Percentiles rank a stretch among this genome's conserved stretches.
These are phyloP conservation scores for Helicolenus hilgendorfi DNA, from an alignment of 2,797 vertebrate genomes.

Conservation along the genomic window DNA sequence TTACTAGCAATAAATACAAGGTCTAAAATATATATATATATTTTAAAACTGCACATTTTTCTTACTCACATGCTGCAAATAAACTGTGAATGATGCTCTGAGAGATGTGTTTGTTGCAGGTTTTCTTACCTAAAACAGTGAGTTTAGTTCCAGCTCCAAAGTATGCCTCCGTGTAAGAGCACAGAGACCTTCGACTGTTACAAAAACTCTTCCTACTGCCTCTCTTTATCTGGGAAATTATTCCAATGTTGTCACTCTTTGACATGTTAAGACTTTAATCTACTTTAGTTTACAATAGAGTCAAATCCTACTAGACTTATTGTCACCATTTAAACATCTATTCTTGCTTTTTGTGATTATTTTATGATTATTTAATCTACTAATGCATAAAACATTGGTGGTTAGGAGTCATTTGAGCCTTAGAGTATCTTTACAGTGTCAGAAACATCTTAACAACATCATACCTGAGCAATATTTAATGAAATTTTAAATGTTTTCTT, in stretches of 20 bases:
- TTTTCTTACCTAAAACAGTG: conserved; percentile 88
- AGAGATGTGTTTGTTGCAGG: not conserved
- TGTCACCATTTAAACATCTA: not conserved
- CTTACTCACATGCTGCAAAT: not conserved
- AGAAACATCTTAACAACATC: not conserved
- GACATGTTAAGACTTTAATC: not conserved
- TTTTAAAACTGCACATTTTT: not conserved
- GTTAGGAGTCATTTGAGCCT: not conserved
- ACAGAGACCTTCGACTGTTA: conserved; percentile 44
- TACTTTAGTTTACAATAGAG: not conserved
- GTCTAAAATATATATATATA: not conserved
- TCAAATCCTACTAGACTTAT: not conserved
- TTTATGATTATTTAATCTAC: not conserved
- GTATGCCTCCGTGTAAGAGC: conserved; percentile 45
- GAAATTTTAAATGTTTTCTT: not conserved
- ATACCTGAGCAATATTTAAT: not conserved
- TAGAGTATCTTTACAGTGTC: fast-evolving
- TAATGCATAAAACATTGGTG: not conserved
- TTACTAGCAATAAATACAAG: not conserved
- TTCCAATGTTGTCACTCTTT: not conserved
- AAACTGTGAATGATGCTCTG: not conserved
- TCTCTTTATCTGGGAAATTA: not conserved
- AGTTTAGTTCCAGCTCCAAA: conserved; percentile 89
- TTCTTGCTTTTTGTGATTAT: not conserved
- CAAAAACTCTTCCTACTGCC: conserved; percentile 32